phyloP scores from a whole-genome alignment of 2,113 vertebrate species.

The Cariama cristata region DNA sequence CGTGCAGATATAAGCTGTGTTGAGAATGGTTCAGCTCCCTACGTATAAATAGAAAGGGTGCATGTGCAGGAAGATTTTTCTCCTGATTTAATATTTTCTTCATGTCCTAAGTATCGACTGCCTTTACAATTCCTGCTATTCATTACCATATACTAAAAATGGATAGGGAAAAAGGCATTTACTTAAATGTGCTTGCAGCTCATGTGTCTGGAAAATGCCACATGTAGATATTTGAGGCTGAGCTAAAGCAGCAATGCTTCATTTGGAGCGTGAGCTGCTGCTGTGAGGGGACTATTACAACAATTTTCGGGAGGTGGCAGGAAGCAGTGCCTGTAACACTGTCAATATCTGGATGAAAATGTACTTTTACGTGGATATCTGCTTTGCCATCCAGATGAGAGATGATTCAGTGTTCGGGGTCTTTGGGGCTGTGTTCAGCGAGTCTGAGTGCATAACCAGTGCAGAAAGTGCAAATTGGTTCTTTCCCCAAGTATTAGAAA shows the following conservation, averaged over 20 bases:
- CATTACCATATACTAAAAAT: neutral
- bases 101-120: neutral
- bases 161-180: neutral
- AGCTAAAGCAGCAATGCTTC: neutral
- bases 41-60: rapidly evolving
- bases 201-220: neutral
- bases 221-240: rapidly evolving
- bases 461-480: neutral
- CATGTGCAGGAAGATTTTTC: neutral
- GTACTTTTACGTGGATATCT: neutral
- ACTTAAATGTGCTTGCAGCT: neutral
- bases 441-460: rapidly evolving
- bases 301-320: neutral
- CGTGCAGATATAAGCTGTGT: rapidly evolving
- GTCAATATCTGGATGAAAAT: neutral
- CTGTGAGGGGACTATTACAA: neutral
- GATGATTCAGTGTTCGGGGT: neutral
- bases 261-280: neutral
- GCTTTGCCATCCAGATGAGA: neutral
- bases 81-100: neutral
- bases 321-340: neutral
- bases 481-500: neutral
- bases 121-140: neutral
- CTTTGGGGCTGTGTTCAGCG: neutral
- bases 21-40: neutral